Conservation (phyloP, 2,113 vertebrate species). For the Gadus macrocephalus region DNA sequence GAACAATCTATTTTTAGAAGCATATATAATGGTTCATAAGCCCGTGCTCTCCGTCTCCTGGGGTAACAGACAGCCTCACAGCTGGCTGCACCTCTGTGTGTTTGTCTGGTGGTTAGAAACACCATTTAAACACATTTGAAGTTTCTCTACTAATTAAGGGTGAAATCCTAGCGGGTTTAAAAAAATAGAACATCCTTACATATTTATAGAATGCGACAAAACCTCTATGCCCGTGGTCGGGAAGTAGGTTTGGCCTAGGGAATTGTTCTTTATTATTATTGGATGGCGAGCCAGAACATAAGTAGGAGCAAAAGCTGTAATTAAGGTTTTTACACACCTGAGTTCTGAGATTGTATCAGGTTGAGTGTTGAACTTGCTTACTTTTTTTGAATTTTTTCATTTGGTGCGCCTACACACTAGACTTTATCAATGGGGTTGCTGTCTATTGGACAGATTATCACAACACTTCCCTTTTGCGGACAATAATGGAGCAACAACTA, state of each 20-base stretch:
- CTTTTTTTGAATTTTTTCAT: not conserved
- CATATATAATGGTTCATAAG: not conserved
- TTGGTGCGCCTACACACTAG: not conserved
- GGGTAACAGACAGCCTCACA: constrained; percentile 19
- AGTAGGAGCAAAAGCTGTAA: too few relatives aligned
- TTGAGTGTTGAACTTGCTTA: not conserved
- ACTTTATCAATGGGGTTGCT: not conserved
- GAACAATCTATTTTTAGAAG: constrained; percentile 7
- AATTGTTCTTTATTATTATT: not conserved
- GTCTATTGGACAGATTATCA: too few relatives aligned
- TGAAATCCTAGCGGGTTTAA: not conserved
- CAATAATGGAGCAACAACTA: too few relatives aligned
- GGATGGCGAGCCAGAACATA: not conserved
- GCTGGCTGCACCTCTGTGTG: constrained; percentile 21
- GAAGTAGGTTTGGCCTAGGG: too few relatives aligned
- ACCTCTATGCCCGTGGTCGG: not conserved
- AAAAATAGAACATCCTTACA: not conserved
- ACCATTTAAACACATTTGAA: constrained; percentile 14
- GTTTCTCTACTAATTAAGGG: constrained; percentile 29
- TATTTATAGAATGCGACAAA: not conserved
- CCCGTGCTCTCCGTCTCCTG: not conserved
- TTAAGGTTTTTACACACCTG: not conserved
- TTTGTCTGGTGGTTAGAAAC: constrained; percentile 19
- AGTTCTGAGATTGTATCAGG: not conserved
- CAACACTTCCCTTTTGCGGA: too few relatives aligned